Base-by-base conservation (phyloP, 2,113 vertebrate species). In the Alexandromys fortis region DNA sequence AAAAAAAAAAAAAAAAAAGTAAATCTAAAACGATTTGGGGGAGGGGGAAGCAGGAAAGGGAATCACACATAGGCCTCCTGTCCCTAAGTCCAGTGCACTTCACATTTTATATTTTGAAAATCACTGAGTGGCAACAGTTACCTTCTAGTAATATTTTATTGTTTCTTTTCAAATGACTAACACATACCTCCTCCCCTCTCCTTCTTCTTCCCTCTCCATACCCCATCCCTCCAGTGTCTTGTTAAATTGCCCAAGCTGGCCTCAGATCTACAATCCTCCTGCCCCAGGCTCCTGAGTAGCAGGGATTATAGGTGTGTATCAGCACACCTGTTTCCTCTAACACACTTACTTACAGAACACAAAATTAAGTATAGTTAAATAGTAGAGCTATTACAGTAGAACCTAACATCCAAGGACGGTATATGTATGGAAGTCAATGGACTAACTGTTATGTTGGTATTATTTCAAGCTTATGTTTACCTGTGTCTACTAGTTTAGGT, bases 31-130 rank as follows among this genome's bases (percentile, higher is more conserved):
- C 24, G 16, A 28, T 61, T 13, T 24, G n/a, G 6, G 30, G 35
- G 7, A 14, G 35, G 17, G 35, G 55, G 16, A 58, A 58, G 11
- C 78, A 83, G 13, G 11, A 26, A 87, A 52, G 63, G 42, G 19
- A 52, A 49, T n/a, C 17, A 90, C 35, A 82, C 5, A 86, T 35
- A 68, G 72, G 58, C 8, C 4, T 94, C 45, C 12, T 52, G n/a
- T 8, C n/a, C 88, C 88, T 76, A 85, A 90, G 65, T 58, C 52
- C 58, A 85, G 65, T 55, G 10, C 63, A 81, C 68, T 95, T 95
- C 12, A 87, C n/a, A 72, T 89, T 89, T 65, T 5, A 86, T 91
- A 91, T 63, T 77, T 79, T 92, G 63, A 97, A 92, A 95, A 96
- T 68, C n/a, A 42, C 3, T 22, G n/a, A 86, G 24, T 72, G 24